Conservation (phyloP, 1,140 invertebrate species). For the Druon quercuslanigerum region DNA sequence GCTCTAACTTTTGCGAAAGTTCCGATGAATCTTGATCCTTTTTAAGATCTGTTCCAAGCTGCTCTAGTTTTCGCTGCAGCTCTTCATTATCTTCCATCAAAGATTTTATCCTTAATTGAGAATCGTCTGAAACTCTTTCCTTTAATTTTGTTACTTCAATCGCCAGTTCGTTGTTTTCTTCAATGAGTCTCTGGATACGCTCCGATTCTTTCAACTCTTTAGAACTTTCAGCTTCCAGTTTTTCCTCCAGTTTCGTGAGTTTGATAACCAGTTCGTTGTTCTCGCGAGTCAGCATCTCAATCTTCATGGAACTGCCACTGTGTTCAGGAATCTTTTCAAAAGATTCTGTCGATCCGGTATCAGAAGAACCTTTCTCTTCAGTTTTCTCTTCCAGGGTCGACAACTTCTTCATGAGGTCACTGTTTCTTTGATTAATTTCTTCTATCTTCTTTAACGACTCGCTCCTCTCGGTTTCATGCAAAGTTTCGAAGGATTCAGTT, state of each 20-base stretch:
- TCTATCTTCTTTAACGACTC: slow-evolving; percentile 82
- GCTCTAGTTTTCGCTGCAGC: slow-evolving; percentile 46
- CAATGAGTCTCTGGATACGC: slow-evolving; percentile 68
- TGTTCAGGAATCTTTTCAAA: slow-evolving; percentile 71
- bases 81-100: slow-evolving; percentile 38
- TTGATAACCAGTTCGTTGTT: slow-evolving; percentile 77
- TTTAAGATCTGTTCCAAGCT: slow-evolving; percentile 49
- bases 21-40: too few relatives aligned
- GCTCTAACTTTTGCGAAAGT: too few relatives aligned
- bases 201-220: slow-evolving; percentile 67
- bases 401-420: slow-evolving; percentile 64
- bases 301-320: slow-evolving; percentile 80
- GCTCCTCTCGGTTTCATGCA: slow-evolving; percentile 74
- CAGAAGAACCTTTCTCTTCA: slow-evolving; percentile 76
- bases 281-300: slow-evolving; percentile 80
- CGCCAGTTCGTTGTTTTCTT: slow-evolving; percentile 66
- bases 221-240: slow-evolving; percentile 40
- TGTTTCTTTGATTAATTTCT: slow-evolving; percentile 78
- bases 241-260: slow-evolving; percentile 73
- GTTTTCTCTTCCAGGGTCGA: slow-evolving; percentile 57
- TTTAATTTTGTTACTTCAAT: slow-evolving; percentile 51
- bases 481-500: slow-evolving; percentile 65
- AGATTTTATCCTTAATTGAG: slow-evolving; percentile 31
- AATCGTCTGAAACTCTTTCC: slow-evolving; percentile 34
- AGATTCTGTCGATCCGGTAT: slow-evolving; percentile 71